Percentiles rank a stretch among this genome's conserved stretches.
Evolutionary conservation across 2,888 invertebrate species (phyloP).

Genomic region (Drosophila colorata): DNA sequence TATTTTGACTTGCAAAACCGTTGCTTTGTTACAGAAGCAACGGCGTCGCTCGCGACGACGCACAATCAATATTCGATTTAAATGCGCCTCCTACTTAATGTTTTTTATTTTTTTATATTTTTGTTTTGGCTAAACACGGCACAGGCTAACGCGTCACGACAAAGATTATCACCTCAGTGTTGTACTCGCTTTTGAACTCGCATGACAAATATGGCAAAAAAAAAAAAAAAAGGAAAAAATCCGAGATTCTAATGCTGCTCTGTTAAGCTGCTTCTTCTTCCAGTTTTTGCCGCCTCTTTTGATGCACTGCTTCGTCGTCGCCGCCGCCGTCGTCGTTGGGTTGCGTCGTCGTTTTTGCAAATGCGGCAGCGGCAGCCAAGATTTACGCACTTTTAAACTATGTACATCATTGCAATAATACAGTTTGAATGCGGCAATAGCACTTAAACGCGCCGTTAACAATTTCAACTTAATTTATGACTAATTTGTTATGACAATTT

Average conservation of each 20-base stretch:
- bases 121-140: conserved; percentile 41
- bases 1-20: conserved; percentile 37
- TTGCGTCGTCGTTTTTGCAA: conserved; percentile 66
- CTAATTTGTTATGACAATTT: conserved; percentile 69
- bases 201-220: conserved; percentile 54
- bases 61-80: conserved; percentile 59
- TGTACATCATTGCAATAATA: conserved; percentile 55
- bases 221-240: conserved; percentile 37
- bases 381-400: conserved; percentile 74
- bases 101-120: conserved; percentile 18
- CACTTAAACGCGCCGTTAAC: conserved; percentile 46
- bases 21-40: conserved; percentile 24
- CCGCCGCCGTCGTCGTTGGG: conserved; percentile 57
- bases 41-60: conserved; percentile 34
- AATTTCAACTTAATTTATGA: conserved; percentile 57
- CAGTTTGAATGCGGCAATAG: conserved; percentile 43
- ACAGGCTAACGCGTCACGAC: conserved; percentile 50
- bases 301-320: conserved; percentile 78
- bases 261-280: conserved; percentile 73
- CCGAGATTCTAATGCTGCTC: conserved; percentile 63
- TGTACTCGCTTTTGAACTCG: conserved; percentile 36
- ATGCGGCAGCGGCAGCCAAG: conserved; percentile 50
- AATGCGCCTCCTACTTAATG: conserved; percentile 46
- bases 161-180: conserved; percentile 48
- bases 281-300: conserved; percentile 75